These are phyloP conservation scores for Microcebus ravelobensis DNA, from an alignment of 2,113 vertebrate species.

Conservation along the genomic window DNA sequence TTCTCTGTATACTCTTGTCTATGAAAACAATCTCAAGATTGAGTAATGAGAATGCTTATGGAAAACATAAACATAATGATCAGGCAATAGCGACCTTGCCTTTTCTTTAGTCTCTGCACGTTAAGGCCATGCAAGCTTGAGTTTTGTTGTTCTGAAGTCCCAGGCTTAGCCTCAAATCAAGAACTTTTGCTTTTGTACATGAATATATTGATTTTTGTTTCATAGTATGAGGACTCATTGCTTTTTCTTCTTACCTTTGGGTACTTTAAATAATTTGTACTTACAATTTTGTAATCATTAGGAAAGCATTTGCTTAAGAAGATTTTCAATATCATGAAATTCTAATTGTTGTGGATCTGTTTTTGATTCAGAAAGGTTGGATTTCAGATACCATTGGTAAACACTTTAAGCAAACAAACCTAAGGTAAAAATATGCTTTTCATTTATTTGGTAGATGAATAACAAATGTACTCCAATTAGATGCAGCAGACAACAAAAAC, in stretches of 20 bases:
- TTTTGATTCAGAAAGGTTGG: conserved; percentile 64
- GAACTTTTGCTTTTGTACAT: neutral
- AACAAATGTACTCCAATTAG: neutral
- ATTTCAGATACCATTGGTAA: conserved; percentile 35
- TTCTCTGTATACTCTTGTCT: conserved; percentile 84
- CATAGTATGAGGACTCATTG: neutral
- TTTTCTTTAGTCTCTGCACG: conserved; percentile 74
- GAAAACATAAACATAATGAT: conserved; percentile 79
- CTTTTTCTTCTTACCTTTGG: conserved; percentile 1
- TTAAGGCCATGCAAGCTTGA: conserved; percentile 76
- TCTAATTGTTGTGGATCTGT: conserved; percentile 64
- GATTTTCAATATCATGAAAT: conserved; percentile 49
- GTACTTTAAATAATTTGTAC: neutral
- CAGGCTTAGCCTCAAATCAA: neutral
- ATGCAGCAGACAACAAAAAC: conserved; percentile 81
- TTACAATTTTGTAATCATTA: conserved; percentile 64
- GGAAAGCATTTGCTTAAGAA: conserved; percentile 5
- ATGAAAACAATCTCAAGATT: conserved; percentile 95
- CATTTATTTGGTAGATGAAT: neutral
- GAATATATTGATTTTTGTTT: conserved; percentile 37
- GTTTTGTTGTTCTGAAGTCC: conserved; percentile 84
- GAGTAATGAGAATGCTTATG: conserved; percentile 83
- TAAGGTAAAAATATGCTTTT: conserved; percentile 47
- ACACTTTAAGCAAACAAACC: conserved; percentile 48
- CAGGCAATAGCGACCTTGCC: conserved; percentile 62